Percentiles rank a stretch among this genome's conserved stretches.
These are phyloP conservation scores for Clarias gariepinus DNA, from an alignment of 2,113 vertebrate genomes.

Conservation along the genomic window DNA sequence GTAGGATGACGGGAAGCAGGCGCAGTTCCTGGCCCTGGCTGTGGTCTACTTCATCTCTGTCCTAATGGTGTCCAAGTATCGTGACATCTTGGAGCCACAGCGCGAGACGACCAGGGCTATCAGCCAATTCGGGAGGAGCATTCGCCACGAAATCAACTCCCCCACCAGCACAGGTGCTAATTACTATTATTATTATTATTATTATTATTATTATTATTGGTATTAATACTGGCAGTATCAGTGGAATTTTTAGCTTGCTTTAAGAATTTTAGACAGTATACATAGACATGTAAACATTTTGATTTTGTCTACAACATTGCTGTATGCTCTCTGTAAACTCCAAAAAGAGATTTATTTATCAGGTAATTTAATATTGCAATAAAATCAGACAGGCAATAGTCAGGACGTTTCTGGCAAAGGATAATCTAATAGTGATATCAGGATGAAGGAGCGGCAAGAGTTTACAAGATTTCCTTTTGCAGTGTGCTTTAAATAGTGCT, in stretches of 20 bases:
- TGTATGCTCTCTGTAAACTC: background rate
- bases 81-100: slow-evolving; percentile 96
- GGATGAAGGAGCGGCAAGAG: background rate
- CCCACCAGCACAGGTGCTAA: slow-evolving; percentile 92
- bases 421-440: background rate
- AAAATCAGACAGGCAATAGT: background rate
- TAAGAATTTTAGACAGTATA: background rate
- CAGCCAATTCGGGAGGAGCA: slow-evolving; percentile 89
- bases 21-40: slow-evolving; percentile 95
- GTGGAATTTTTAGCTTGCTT: too few species aligned
- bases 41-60: slow-evolving; percentile 99
- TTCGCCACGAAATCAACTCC: slow-evolving; percentile 97
- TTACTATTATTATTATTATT: background rate
- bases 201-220: background rate
- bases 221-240: background rate
- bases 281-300: background rate
- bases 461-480: background rate
- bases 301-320: background rate
- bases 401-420: background rate
- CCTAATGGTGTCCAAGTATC: slow-evolving; percentile 98
- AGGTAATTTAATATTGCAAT: background rate
- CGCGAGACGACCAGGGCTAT: slow-evolving; percentile 87
- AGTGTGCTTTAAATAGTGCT: too few species aligned
- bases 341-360: background rate
- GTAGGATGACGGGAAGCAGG: slow-evolving; percentile 98